phyloP scores from a whole-genome alignment of 2,797 vertebrate species.

The Apodemus agrarius region DNA sequence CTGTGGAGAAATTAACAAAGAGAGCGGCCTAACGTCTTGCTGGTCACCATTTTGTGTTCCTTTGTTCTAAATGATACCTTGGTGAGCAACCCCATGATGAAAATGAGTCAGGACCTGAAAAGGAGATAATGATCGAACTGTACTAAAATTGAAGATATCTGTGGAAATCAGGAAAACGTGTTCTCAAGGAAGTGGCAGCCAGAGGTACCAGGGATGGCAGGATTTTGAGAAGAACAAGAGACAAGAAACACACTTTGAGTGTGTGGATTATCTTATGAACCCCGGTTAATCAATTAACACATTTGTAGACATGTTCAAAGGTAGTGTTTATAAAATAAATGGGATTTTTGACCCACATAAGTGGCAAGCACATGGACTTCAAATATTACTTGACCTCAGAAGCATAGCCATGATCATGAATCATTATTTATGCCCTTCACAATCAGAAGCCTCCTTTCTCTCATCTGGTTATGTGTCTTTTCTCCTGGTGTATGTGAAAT shows the following conservation, averaged over 20 bases:
- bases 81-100: background rate
- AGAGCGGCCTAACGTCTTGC: background rate
- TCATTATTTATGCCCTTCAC: background rate
- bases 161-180: background rate
- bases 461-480: rapidly evolving
- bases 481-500: background rate
- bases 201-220: background rate
- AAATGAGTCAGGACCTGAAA: background rate
- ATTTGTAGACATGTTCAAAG: background rate
- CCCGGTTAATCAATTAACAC: background rate
- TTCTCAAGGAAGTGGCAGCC: background rate
- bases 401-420: background rate
- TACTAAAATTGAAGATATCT: background rate
- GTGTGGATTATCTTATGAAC: background rate
- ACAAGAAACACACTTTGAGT: background rate
- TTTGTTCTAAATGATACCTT: background rate
- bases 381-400: background rate
- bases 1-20: background rate
- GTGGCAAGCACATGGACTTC: background rate
- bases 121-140: background rate
- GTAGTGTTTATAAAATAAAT: background rate
- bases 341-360: background rate
- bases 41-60: background rate
- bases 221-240: background rate
- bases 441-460: background rate